Percentiles rank a stretch among this genome's conserved stretches.
Evolutionary conservation across 37 sponge, comb jelly and placozoan genomes (phyloP).

Genomic region (Axinella damicornis): DNA sequence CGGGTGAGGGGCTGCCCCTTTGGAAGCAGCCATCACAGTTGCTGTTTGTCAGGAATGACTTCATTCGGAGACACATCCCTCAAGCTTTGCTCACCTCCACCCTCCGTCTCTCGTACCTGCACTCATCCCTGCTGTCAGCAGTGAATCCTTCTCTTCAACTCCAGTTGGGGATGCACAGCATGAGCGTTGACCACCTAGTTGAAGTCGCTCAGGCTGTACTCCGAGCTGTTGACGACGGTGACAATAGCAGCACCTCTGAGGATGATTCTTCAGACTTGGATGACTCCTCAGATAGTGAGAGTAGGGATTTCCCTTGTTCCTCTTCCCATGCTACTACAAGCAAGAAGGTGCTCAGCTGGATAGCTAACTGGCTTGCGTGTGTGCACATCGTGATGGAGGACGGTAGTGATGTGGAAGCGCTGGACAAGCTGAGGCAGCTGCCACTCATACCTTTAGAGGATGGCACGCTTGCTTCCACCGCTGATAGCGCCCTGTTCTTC

Average conservation of each 20-base stretch:
- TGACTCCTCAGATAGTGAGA: background rate
- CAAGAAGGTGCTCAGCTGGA: slow-evolving; percentile 30
- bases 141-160: slow-evolving; percentile 24
- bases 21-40: slow-evolving; percentile 74
- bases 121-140: slow-evolving; percentile 17
- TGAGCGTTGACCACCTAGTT: slow-evolving; percentile 56
- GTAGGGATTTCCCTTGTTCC: background rate
- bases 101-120: slow-evolving; percentile 41
- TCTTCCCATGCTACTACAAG: background rate
- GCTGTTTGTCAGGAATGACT: slow-evolving; percentile 18
- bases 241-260: background rate
- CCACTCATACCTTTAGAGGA: slow-evolving; percentile 45
- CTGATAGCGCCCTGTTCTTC: slow-evolving; percentile 44
- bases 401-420: background rate
- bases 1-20: background rate
- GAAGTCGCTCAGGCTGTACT: slow-evolving; percentile 20
- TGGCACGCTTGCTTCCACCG: slow-evolving; percentile 26
- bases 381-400: slow-evolving; percentile 48
- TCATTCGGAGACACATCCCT: slow-evolving; percentile 41
- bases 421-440: slow-evolving; percentile 32
- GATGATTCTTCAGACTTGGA: background rate
- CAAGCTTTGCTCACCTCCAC: slow-evolving; percentile 32
- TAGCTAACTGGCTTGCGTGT: slow-evolving; percentile 73
- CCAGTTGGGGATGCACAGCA: slow-evolving; percentile 31
- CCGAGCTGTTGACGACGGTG: too few species aligned